A percentile compares a stretch with the other conserved stretches of the same genome.
Conservation (phyloP, 2,888 invertebrate genomes). For the Dryococelus australis region DNA sequence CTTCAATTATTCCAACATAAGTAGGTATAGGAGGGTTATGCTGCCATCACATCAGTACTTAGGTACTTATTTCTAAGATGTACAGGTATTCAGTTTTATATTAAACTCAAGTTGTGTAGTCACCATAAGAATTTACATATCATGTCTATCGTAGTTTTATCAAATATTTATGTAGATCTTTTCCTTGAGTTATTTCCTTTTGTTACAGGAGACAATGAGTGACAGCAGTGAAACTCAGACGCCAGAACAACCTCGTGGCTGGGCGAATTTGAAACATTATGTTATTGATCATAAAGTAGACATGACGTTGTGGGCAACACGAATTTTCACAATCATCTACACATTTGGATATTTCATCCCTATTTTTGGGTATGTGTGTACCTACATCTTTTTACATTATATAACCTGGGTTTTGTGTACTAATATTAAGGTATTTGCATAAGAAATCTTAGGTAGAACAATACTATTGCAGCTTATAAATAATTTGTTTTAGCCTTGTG, state of each 20-base stretch:
- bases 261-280: constrained; percentile 73
- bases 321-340: constrained; percentile 84
- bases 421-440: neutral
- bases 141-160: too few relatives aligned
- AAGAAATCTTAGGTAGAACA: neutral
- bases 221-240: constrained; percentile 19
- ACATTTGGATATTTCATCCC: constrained; percentile 87
- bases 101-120: too few relatives aligned
- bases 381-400: constrained; percentile 18
- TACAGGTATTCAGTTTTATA: too few relatives aligned
- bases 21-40: too few relatives aligned
- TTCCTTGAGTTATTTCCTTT: too few relatives aligned
- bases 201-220: constrained; percentile 16
- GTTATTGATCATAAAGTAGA: constrained; percentile 85
- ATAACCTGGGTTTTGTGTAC: neutral
- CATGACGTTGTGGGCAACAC: constrained; percentile 85
- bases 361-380: constrained; percentile 78
- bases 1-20: too few relatives aligned
- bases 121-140: too few relatives aligned
- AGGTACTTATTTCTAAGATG: too few relatives aligned
- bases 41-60: too few relatives aligned
- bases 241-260: constrained; percentile 56
- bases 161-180: too few relatives aligned
- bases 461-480: neutral
- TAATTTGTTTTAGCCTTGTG: too few relatives aligned